Evolutionary conservation across 2,888 invertebrate genomes (phyloP).

Genomic region (Ditula angustiorana): DNA sequence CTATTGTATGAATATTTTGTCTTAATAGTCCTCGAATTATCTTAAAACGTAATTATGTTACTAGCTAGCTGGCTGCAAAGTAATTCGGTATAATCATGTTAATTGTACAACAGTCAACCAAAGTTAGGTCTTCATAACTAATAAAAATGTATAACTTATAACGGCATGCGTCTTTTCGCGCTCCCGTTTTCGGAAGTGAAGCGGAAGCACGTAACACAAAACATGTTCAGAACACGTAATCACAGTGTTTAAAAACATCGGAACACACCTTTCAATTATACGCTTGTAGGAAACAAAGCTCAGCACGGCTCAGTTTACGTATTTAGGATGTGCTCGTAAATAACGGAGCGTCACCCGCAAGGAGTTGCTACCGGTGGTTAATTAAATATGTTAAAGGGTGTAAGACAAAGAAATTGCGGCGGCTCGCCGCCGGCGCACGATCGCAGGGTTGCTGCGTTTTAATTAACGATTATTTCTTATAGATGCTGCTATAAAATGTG

Average conservation of each 20-base stretch:
- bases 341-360: slow-evolving; percentile 32
- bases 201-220: slow-evolving; percentile 15
- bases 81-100: not conserved
- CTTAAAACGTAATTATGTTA: no score
- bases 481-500: not conserved
- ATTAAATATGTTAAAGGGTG: slow-evolving; percentile 73
- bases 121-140: not conserved
- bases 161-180: not conserved
- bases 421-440: slow-evolving; percentile 49
- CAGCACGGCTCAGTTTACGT: slow-evolving; percentile 37
- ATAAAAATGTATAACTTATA: no score
- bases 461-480: slow-evolving; percentile 1
- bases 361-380: slow-evolving; percentile 53
- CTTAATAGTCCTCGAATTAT: no score
- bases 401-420: slow-evolving; percentile 66
- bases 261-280: slow-evolving; percentile 39
- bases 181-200: not conserved
- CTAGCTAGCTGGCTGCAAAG: not conserved
- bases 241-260: slow-evolving; percentile 33
- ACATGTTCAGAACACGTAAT: slow-evolving; percentile 34
- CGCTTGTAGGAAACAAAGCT: slow-evolving; percentile 25
- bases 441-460: slow-evolving; percentile 17
- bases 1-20: no score
- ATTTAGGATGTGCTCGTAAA: slow-evolving; percentile 36
- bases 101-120: not conserved